A percentile compares a stretch with the other conserved stretches of the same genome.
Conservation (phyloP, 2,888 invertebrate species). For the Eristalinus aeneus region DNA sequence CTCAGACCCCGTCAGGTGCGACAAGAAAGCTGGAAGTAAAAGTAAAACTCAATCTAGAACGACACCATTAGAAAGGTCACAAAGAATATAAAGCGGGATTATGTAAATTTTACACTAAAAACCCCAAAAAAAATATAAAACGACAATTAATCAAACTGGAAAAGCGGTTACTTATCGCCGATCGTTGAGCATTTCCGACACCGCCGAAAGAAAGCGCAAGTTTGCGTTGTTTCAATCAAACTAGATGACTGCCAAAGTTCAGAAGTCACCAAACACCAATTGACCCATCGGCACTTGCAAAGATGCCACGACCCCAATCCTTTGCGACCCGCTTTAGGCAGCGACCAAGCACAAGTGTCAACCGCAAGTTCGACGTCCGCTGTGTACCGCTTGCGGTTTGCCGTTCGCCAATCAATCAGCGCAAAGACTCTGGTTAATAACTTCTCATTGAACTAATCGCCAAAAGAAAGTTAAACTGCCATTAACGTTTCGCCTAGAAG, state of each 20-base stretch:
- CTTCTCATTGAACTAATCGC: slow-evolving; percentile 1
- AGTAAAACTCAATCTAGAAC: slow-evolving; percentile 24
- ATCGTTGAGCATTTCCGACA: neutral
- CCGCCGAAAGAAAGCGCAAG: slow-evolving; percentile 7
- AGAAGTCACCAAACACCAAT: neutral
- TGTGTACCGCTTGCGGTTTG: too few relatives aligned
- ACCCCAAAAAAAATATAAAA: slow-evolving; percentile 22
- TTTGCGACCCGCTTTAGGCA: neutral
- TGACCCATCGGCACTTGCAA: neutral
- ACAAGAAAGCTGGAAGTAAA: slow-evolving; percentile 48
- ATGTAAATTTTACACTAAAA: slow-evolving; percentile 31
- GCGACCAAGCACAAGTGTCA: neutral
- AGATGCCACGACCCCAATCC: neutral
- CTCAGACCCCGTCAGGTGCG: neutral
- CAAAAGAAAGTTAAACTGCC: slow-evolving; percentile 35
- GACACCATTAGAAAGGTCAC: slow-evolving; percentile 14
- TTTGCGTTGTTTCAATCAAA: neutral
- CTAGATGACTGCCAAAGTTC: neutral
- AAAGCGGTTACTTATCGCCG: neutral
- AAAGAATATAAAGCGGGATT: slow-evolving; percentile 36
- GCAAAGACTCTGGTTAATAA: neutral
- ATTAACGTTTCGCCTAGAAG: slow-evolving; percentile 18
- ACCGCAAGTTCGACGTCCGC: neutral
- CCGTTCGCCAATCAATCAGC: neutral
- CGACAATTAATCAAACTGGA: slow-evolving; percentile 9